Percentiles rank a stretch among this genome's conserved stretches.
Evolutionary conservation across 2,888 invertebrate species (phyloP).

Genomic region (Acronicta psi): DNA sequence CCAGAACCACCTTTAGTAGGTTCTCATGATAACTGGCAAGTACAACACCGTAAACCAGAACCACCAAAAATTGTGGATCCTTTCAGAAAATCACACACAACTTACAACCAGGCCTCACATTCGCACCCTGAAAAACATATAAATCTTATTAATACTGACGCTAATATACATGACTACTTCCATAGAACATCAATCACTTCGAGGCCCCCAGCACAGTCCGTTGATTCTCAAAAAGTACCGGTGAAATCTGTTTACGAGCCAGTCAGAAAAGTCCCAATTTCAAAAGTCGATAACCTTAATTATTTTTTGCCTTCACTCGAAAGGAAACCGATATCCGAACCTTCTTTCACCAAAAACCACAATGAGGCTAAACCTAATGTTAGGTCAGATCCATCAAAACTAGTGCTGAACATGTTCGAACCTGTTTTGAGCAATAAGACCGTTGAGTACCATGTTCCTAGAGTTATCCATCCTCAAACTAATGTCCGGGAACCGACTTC

Average conservation of each 20-base stretch:
- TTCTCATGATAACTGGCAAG: slow-evolving; percentile 51
- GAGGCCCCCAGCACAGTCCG: slow-evolving; percentile 33
- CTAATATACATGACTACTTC: slow-evolving; percentile 58
- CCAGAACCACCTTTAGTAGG: slow-evolving; percentile 58
- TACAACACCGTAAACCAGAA: slow-evolving; percentile 23
- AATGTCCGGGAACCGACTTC: slow-evolving; percentile 23
- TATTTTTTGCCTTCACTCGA: slow-evolving; percentile 69
- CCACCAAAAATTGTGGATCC: slow-evolving; percentile 23
- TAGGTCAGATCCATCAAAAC: slow-evolving; percentile 25
- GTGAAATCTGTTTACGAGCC: slow-evolving; percentile 58
- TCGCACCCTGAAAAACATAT: slow-evolving; percentile 52
- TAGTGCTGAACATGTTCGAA: slow-evolving; percentile 58
- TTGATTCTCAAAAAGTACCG: slow-evolving; percentile 50
- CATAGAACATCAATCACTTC: slow-evolving; percentile 41
- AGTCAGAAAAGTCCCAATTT: slow-evolving; percentile 63
- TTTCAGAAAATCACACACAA: slow-evolving; percentile 41
- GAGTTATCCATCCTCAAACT: slow-evolving; percentile 37
- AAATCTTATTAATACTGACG: slow-evolving; percentile 58
- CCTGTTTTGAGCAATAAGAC: slow-evolving; percentile 55
- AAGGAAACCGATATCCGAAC: slow-evolving; percentile 46
- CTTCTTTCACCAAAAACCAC: slow-evolving; percentile 10
- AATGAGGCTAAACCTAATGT: slow-evolving; percentile 8
- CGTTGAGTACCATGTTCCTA: slow-evolving; percentile 39
- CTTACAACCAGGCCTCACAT: slow-evolving; percentile 41
- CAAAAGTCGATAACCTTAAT: slow-evolving; percentile 64